phyloP scores from a whole-genome alignment of 2,113 vertebrate species.

The Paralichthys olivaceus region DNA sequence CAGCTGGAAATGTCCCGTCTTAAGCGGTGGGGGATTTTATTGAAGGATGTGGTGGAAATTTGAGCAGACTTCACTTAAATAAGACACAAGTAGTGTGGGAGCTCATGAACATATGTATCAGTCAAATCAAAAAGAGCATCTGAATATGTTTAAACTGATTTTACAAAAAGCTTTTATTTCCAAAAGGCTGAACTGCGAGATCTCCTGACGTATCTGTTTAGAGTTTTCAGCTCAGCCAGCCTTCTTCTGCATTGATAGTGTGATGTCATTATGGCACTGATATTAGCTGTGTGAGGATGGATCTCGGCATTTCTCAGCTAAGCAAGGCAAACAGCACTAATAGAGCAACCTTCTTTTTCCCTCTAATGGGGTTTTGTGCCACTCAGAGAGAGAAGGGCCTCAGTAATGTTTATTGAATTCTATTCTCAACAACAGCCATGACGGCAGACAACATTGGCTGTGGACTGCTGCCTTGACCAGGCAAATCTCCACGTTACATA shows the following conservation, averaged over 20 bases:
- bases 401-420: slow-evolving; percentile 57
- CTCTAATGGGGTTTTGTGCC: slow-evolving; percentile 61
- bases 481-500: slow-evolving; percentile 32
- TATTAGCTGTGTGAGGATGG: slow-evolving; percentile 51
- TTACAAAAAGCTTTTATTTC: slow-evolving; percentile 37
- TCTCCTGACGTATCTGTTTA: slow-evolving; percentile 27
- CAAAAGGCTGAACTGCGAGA: neutral
- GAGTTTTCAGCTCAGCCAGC: slow-evolving; percentile 30
- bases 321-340: slow-evolving; percentile 49
- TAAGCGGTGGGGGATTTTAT: slow-evolving; percentile 41
- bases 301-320: slow-evolving; percentile 35
- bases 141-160: neutral
- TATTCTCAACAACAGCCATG: slow-evolving; percentile 42
- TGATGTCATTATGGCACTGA: slow-evolving; percentile 31
- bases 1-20: slow-evolving; percentile 42
- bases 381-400: slow-evolving; percentile 44
- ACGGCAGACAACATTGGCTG: slow-evolving; percentile 37
- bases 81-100: slow-evolving; percentile 38
- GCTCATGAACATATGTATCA: slow-evolving; percentile 14
- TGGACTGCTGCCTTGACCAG: slow-evolving; percentile 14
- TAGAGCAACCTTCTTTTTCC: slow-evolving; percentile 14
- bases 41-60: slow-evolving; percentile 39
- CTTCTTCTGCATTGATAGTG: slow-evolving; percentile 26
- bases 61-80: slow-evolving; percentile 52
- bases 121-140: neutral